Base-by-base conservation (phyloP, 2,113 vertebrate species). In the Apeltes quadracus region DNA sequence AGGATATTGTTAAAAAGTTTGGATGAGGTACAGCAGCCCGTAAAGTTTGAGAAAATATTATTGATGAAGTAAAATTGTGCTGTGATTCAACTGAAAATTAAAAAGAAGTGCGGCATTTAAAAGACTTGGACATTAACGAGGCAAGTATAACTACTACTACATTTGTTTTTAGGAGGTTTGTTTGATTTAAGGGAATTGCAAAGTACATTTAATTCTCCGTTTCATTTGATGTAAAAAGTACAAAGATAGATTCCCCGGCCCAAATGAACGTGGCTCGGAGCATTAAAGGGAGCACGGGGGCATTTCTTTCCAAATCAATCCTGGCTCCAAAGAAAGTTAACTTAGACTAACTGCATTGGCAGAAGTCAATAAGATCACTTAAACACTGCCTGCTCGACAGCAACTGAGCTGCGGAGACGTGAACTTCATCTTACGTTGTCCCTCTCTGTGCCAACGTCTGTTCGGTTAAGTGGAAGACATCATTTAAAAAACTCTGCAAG, bases 381-480 rank as follows among this genome's bases (percentile, higher is more conserved):
- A 82, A 82, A 86, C 77, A 71, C 68, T 22, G 89, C 90, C 18
- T 88, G 84, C 79, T 94, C 84, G 88, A 92, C 90, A 83, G 95
- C 86, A 88, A 77, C 88, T 68, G 91, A 93, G 86, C 82, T 83
- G 64, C 79, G 71, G 79, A 71, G 78, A 82, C 83, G 77, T 75
- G 64, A 78, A 69, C 77, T 82, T 79, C 74, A 82, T 89, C 74
- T 77, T 72, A 61, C 62, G 38, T 79, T 63, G 67, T 72, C 59
- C 68, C 62, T 44, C 27, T 79, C 76, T n/a, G 29, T 69, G 59
- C 82, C 82, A 74, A 63, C 39, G 72, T 84, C 73, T 81, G 79
- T 73, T 81, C 75, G 53, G 55, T 72, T 84, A 88, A 82, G 58
- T 83, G 61, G 56, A 61, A 57, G 65, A 58, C 70, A 76, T 57